Evolutionary conservation across 1,140 invertebrate species (phyloP), one percentile per base, ranked within the genome.

Genomic region (Carposina sasakii): DNA sequence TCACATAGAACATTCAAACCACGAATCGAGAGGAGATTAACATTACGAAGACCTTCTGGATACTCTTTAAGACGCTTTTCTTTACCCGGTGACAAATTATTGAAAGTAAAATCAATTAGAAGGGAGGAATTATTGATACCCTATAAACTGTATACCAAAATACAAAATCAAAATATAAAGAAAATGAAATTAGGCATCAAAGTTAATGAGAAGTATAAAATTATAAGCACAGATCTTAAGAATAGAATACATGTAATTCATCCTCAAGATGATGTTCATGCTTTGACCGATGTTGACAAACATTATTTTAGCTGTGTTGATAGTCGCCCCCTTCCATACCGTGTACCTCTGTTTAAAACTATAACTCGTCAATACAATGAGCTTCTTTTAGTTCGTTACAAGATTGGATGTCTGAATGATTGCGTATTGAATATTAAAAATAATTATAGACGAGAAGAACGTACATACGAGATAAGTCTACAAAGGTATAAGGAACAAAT

Each of bases 381-480:
- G 24, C 31, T 59, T 10, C 28, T 79, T 28, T 54, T 67, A 48
- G 34, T 62, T 20, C 60, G 45, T 52, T 61, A 71, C 34, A 59
- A 75, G 34, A 77, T 82, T 15, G 88, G 86, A 1, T 85, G 85
- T 34, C 70, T 85, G 52, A 81, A 79, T 54, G 88, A 91, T 57
- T 79, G 86, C 33, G 83, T 85, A 36, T 76, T 88, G 31, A 85
- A 85, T 13, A 87, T 89, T 8, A 86, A 90, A 28, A 79, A 85
- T 34, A 86, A 88, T 51, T 66, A 87, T 22, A 76, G 70, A 15
- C 71, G 87, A 44, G 89, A 91, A 64, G 66, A 81, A 13, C 63
- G 76, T 40, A 67, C 72, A 21, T 84, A 88, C 26, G 60, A 86
- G 8, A 45, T 72, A 23, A 79, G 85, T 16, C 73, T 86, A 56